These are phyloP conservation scores for Sparidentex hasta DNA, from an alignment of 2,797 vertebrate species.

Conservation along the genomic window DNA sequence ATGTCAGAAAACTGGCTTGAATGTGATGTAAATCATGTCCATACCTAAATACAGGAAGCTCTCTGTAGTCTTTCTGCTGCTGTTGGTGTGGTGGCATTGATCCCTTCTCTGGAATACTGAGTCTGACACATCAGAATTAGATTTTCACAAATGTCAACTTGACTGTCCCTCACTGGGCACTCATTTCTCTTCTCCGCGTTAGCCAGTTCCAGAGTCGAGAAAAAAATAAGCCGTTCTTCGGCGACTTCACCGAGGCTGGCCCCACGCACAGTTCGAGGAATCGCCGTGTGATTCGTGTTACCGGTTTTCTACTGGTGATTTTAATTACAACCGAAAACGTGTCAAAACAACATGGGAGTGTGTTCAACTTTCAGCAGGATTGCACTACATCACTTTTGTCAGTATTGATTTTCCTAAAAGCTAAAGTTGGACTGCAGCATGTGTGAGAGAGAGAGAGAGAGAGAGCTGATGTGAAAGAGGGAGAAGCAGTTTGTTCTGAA, in stretches of 20 bases:
- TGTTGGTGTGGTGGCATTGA: constrained; percentile 36
- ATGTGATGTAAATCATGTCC: constrained; percentile 5
- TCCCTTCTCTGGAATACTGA: constrained; percentile 36
- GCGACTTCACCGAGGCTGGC: not conserved
- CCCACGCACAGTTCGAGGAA: not conserved
- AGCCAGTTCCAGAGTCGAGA: not conserved
- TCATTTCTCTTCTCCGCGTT: constrained; percentile 25
- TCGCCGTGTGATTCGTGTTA: not conserved
- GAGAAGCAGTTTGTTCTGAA: constrained; percentile 65
- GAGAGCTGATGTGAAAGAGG: constrained; percentile 29
- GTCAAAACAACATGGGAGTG: constrained; percentile 3
- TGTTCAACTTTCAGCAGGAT: constrained; percentile 36
- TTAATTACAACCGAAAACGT: constrained; percentile 29
- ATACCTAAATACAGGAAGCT: not conserved
- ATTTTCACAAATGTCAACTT: constrained; percentile 57
- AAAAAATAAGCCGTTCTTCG: constrained; percentile 11
- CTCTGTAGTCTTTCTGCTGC: not conserved
- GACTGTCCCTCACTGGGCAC: constrained; percentile 27
- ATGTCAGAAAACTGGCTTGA: not conserved
- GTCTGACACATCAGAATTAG: constrained; percentile 54
- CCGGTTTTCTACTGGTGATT: not conserved
- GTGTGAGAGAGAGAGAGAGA: constrained; percentile 27
- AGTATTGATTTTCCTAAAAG: constrained; percentile 69
- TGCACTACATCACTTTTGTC: constrained; percentile 54
- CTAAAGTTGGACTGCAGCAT: constrained; percentile 40